These are phyloP conservation scores for Chamaea fasciata DNA, from an alignment of 2,113 vertebrate species.

Conservation along the genomic window DNA sequence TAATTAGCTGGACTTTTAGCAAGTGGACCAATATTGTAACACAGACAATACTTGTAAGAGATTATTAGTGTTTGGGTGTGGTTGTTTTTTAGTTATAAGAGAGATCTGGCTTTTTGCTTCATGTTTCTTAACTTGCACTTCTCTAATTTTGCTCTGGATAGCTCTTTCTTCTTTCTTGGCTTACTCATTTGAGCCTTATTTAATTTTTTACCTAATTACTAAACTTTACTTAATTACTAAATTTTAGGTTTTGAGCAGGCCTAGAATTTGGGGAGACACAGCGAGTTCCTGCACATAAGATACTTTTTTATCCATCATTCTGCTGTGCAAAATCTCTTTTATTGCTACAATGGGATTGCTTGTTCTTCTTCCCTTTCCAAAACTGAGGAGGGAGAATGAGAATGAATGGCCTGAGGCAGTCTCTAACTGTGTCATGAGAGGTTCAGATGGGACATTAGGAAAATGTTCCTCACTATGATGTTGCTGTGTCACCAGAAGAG, in stretches of 20 bases:
- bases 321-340: neutral
- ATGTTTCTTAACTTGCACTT: neutral
- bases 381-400: neutral
- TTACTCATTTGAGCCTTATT: neutral
- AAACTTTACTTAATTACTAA: too few species aligned
- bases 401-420: neutral
- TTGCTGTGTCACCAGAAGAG: neutral
- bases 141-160: neutral
- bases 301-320: neutral
- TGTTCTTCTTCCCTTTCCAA: slow-evolving; percentile 27
- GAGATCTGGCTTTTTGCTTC: neutral
- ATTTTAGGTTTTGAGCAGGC: neutral
- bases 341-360: neutral
- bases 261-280: neutral
- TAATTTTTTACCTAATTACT: neutral
- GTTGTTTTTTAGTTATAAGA: neutral
- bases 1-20: neutral
- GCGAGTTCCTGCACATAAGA: neutral
- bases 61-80: neutral
- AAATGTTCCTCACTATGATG: neutral
- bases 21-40: neutral
- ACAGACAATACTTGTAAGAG: neutral
- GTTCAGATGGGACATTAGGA: neutral
- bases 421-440: neutral
- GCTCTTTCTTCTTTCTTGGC: neutral